Percentiles rank a stretch among this genome's conserved stretches.
Conservation (phyloP, 2,797 vertebrate species). For the Cirrhinus mrigala region DNA sequence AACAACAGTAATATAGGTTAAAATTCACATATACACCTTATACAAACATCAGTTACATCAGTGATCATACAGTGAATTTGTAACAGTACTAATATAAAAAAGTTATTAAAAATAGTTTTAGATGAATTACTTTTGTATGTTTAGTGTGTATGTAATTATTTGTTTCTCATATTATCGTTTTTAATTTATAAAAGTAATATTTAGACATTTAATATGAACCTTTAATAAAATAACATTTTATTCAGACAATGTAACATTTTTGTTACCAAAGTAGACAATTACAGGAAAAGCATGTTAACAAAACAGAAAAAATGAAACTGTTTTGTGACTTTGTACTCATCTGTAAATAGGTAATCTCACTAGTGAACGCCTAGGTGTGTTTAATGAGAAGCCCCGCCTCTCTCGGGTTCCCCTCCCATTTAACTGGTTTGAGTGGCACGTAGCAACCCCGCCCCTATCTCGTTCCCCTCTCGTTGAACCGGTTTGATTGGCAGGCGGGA, state of each 20-base stretch:
- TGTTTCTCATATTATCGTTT: not conserved
- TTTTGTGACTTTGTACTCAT: slow-evolving; percentile 6
- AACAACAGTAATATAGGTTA: not conserved
- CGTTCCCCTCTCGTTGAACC: slow-evolving; percentile 3
- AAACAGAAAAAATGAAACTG: not conserved
- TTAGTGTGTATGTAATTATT: not conserved
- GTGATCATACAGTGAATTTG: not conserved
- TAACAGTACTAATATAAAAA: not conserved
- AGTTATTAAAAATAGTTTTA: not conserved
- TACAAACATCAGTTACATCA: not conserved
- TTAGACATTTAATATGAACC: not conserved
- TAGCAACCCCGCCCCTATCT: not conserved
- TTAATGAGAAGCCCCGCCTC: not conserved
- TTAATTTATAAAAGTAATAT: too few relatives aligned
- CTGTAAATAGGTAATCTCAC: not conserved
- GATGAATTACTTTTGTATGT: not conserved
- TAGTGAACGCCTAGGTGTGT: slow-evolving; percentile 20
- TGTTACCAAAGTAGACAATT: not conserved
- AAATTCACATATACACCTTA: not conserved
- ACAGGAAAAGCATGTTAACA: not conserved
- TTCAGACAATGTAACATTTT: not conserved
- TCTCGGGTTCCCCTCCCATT: not conserved
- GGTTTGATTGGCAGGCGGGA: slow-evolving; percentile 49
- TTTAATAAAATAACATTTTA: not conserved
- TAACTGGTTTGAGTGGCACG: not conserved